Base-by-base conservation (phyloP, 2,113 vertebrate species). In the Crotalus tigris region DNA sequence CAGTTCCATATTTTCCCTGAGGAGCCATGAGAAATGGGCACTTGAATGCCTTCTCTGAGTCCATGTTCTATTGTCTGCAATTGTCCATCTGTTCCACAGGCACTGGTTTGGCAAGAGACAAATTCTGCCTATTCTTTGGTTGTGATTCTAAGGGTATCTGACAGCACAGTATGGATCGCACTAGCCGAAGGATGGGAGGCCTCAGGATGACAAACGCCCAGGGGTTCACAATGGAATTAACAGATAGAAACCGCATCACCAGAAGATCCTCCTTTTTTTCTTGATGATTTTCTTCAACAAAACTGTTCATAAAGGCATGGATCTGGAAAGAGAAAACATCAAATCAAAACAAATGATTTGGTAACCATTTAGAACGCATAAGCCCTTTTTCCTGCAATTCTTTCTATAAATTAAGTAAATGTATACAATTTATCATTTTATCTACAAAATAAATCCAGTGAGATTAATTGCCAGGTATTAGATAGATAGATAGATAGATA, bases 151-250 rank as follows among this genome's bases (percentile, higher is more conserved):
- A 69, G 33, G 92, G 64, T 33, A 93, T 3, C 91, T 58, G 97
- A 94, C 97, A 98, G 96, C 98, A 98, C 1, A 98, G 92, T 0
- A 96, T 95, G 0, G 97, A 97, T 94, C 98, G 98, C 87, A 98
- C 93, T 2, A 99, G 96, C 94, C 98, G 97, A 95, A 99, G 97
- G 89, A 99, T 97, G 0, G 98, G 97, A 0, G 99, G 99, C 33
- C 99, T 97, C 75, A 99, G 97, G 94, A 99, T 97, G 97, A 97
- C 98, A 9, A 99, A 99, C 6, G 99, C 98, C 99, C 98, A 99
- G 0, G 99, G 99, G 51, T 99, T 98, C 1, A 99, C 94, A 96
- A 99, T 99, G 95, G 98, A 96, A 91, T 99, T 99, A 15, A 98
- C 12, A 3, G 99, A 99, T 87, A 99, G 97, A 94, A 99, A 99